Base-by-base conservation (phyloP, 2,113 vertebrate genomes). In the Crotalus horridus region DNA sequence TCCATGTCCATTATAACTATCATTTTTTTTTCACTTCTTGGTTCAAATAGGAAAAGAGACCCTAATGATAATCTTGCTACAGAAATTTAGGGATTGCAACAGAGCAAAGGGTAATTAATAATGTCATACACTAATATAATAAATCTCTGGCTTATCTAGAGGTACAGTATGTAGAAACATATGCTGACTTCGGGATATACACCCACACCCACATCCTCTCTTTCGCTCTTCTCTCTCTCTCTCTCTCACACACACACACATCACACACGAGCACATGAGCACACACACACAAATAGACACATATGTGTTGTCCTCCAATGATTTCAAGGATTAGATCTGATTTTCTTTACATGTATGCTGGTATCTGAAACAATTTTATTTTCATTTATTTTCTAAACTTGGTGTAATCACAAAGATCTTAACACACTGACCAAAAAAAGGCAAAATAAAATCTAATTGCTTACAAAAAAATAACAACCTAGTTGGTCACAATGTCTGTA, bases 1-100 rank as follows among this genome's bases (percentile, higher is more conserved):
- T 96, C 81, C 24, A 3, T 89, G 93, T 93, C 96, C 90, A 58
- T 96, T 97, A 95, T 97, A 94, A 95, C 94, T 94, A 86, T 95
- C 94, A 95, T 1, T 64, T 92, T 92, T 95, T 97, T 94, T 95
- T 86, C 69, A 92, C 91, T 96, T 93, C 90, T 95, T 95, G 87
- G 5, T 96, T n/a, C 94, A 91, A 93, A 93, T 91, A 85, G 85
- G 43, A 93, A 89, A 90, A 89, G 56, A 39, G 23, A 15, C 92
- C 89, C 26, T 61, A 95, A 96, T 96, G 90, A 33, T 94, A 95
- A 93, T 33, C 89, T 95, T 93, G 93, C 95, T 92, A 43, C 93
- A 95, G 94, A 91, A 95, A 93, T 93, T 94, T 89, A 96, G 94
- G 95, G 95, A 91, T 58, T 88, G 88, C 91, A 64, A 33, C 6